These are phyloP conservation scores for Sitta carolinensis DNA, from an alignment of 2,797 vertebrate genomes.

Conservation along the genomic window DNA sequence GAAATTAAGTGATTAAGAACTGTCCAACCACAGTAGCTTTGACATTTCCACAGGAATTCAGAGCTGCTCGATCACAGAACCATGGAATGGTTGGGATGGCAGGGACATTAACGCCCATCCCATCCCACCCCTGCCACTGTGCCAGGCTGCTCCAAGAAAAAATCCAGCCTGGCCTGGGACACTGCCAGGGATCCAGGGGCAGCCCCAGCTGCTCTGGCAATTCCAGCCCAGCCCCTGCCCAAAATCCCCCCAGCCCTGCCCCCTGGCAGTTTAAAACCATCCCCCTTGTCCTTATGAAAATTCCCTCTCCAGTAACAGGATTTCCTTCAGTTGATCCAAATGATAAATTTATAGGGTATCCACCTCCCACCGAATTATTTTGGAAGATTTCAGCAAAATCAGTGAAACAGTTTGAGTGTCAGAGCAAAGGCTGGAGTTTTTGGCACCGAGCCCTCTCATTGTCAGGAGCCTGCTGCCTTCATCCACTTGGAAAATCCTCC, in stretches of 20 bases:
- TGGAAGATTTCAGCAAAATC: neutral
- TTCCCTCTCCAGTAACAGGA: neutral
- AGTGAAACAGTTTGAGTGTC: neutral
- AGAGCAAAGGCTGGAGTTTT: neutral
- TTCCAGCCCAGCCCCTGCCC: neutral
- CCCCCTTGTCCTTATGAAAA: neutral
- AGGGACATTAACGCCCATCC: accelerated
- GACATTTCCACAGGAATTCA: neutral
- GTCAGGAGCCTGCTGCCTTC: neutral
- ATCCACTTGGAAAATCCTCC: conserved; percentile 12
- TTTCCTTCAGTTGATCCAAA: neutral
- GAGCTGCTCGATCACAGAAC: neutral
- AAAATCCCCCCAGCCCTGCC: neutral
- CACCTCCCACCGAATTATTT: neutral
- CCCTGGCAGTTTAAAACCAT: neutral
- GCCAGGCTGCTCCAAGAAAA: neutral
- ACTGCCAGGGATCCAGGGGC: neutral
- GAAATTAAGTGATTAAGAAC: neutral
- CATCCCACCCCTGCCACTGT: accelerated
- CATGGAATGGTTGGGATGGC: accelerated
- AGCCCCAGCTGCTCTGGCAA: neutral
- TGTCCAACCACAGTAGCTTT: neutral
- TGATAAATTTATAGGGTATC: neutral
- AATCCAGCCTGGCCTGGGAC: neutral
- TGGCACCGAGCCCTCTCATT: neutral